Evolutionary conservation across 1,140 invertebrate species (phyloP).

Genomic region (Habropoda laboriosa): DNA sequence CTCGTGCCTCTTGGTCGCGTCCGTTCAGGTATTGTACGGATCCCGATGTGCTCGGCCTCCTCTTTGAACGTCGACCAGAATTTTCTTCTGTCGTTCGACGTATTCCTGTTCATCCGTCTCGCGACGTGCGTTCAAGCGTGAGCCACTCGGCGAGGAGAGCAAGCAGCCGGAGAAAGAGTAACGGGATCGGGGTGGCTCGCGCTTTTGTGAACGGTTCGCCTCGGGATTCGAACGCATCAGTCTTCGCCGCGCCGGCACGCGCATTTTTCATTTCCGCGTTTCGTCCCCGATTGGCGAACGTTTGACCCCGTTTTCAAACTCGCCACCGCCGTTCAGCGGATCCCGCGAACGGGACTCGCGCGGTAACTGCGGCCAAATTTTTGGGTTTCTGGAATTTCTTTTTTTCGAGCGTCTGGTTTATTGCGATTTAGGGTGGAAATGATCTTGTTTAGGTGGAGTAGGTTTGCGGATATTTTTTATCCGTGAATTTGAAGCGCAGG

Average conservation of each 20-base stretch:
- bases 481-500: too few species aligned
- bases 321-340: not conserved
- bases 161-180: constrained; percentile 33
- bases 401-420: too few species aligned
- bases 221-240: constrained; percentile 32
- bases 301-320: not conserved
- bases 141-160: not conserved
- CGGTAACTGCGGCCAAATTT: too few species aligned
- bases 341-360: not conserved
- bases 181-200: constrained; percentile 34
- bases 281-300: not conserved
- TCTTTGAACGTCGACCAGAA: constrained; percentile 44
- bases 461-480: too few species aligned
- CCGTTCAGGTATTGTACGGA: constrained; percentile 57
- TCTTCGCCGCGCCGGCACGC: constrained; percentile 25
- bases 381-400: too few species aligned
- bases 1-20: constrained; percentile 36
- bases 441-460: too few species aligned
- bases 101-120: constrained; percentile 50
- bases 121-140: constrained; percentile 27
- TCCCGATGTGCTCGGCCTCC: constrained; percentile 28
- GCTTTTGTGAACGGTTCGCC: not conserved
- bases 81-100: constrained; percentile 56
- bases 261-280: constrained; percentile 37
- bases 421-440: too few species aligned